These are phyloP conservation scores for Caradrina kadenii DNA, from an alignment of 2,888 invertebrate genomes.

Conservation along the genomic window DNA sequence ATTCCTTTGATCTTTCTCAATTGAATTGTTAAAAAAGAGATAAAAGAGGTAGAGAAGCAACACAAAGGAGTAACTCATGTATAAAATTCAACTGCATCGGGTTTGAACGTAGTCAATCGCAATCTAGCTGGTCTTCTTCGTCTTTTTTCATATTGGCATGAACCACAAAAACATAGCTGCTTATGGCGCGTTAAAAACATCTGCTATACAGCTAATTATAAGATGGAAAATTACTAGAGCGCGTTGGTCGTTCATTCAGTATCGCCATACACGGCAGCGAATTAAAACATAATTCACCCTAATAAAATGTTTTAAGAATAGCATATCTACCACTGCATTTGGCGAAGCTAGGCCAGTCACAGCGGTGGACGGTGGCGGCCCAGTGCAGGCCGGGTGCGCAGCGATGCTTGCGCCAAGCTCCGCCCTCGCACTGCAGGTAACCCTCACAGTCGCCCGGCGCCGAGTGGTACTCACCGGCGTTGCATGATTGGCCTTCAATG, in stretches of 20 bases:
- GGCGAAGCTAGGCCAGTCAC: constrained; percentile 95
- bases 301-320: no score
- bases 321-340: constrained; percentile 90
- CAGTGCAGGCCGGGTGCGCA: constrained; percentile 96
- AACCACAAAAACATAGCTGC: no score
- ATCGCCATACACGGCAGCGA: no score
- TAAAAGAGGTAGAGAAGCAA: not conserved
- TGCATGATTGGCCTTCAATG: constrained; percentile 84
- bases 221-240: no score
- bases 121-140: no score
- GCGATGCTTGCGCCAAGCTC: constrained; percentile 92
- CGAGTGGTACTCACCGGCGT: constrained; percentile 88
- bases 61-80: not conserved
- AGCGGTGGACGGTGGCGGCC: constrained; percentile 92
- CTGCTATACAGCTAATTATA: no score
- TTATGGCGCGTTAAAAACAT: no score
- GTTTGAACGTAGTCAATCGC: no score
- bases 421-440: constrained; percentile 94
- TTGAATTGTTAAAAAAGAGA: no score
- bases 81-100: not conserved
- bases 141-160: no score
- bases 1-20: no score
- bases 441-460: constrained; percentile 93
- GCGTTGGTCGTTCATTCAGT: no score
- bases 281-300: not conserved